Base-by-base conservation (phyloP, 2,113 vertebrate genomes). In the Tragelaphus buxtoni region DNA sequence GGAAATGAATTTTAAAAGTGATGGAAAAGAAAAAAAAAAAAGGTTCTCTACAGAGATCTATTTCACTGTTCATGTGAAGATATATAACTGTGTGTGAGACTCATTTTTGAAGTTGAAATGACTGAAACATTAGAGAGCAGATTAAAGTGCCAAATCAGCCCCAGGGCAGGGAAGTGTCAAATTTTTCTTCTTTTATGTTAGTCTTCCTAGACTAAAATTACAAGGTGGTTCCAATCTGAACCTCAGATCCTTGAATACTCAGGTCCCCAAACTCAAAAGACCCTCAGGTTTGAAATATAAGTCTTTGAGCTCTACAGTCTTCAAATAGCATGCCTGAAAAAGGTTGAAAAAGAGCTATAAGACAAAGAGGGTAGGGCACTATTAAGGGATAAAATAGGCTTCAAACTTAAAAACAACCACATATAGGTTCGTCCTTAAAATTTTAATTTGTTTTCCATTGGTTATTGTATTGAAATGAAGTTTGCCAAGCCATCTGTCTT, bases 401-500 rank as follows among this genome's bases (percentile, higher is more conserved):
- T 95, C 51, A 81, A 6, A 79, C 61, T 94, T 47, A 94, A 81
- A 81, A 69, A 39, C 53, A 81, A 1, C 26, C 77, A 77, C 55
- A 96, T 86, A 56, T 81, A 14, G 2, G 9, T 39, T 69, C 16
- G 94, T 90, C 76, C 86, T 91, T 49, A 72, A 91, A 91, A 39
- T 90, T 10, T 72, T 91, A 97, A 98, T 74, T 95, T 58, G 94
- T 2, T 95, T 74, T 93, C 96, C 87, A 94, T 53, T 88, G 39
- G 63, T 94, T 82, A 97, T 92, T 97, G 72, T 93, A 95, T 95
- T 96, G 81, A 91, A 97, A 96, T 97, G 83, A 92, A 96, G 24
- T 95, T 91, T 89, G 80, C 49, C 32, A 69, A 92, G 55, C 96
- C 87, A 95, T 97, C 97, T 88, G n/a, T 96, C 80, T 97, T 96